These are phyloP conservation scores for Xanthorhoe designata DNA, from an alignment of 2,888 invertebrate species.

Conservation along the genomic window DNA sequence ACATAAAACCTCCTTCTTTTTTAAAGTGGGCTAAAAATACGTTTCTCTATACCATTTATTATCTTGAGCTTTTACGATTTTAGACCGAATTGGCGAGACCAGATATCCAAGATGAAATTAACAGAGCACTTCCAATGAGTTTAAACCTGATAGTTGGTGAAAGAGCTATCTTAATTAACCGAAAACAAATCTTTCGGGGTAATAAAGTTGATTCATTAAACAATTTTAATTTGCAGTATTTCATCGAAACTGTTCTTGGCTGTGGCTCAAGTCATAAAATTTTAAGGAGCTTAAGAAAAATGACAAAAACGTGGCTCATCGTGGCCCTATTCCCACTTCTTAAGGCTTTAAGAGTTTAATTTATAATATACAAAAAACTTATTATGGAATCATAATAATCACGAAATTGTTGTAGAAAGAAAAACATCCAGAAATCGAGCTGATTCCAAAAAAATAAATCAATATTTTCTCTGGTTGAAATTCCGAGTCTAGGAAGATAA, in stretches of 20 bases:
- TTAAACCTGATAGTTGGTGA: conserved; percentile 15
- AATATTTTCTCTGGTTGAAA: too few species aligned
- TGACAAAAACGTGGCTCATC: not conserved
- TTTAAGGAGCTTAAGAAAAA: not conserved
- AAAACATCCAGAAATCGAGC: too few species aligned
- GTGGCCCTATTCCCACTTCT: not conserved
- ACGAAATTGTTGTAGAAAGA: too few species aligned
- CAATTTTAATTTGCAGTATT: conserved; percentile 84
- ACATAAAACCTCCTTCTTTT: too few species aligned
- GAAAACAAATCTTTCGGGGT: conserved; percentile 76
- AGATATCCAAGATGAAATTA: not conserved
- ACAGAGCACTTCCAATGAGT: not conserved
- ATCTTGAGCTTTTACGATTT: too few species aligned
- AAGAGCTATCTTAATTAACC: conserved; percentile 67
- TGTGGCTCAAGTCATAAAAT: conserved; percentile 33
- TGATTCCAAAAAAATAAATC: too few species aligned
- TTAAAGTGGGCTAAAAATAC: too few species aligned
- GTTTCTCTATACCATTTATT: too few species aligned
- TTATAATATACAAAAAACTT: not conserved
- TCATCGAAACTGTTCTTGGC: conserved; percentile 68
- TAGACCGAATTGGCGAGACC: too few species aligned
- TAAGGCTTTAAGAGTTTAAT: not conserved
- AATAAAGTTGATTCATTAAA: conserved; percentile 82
- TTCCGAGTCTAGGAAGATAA: too few species aligned
- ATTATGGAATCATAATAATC: too few species aligned